Evolutionary conservation across 2,888 invertebrate genomes (phyloP).

Genomic region (Acrobasis suavella): DNA sequence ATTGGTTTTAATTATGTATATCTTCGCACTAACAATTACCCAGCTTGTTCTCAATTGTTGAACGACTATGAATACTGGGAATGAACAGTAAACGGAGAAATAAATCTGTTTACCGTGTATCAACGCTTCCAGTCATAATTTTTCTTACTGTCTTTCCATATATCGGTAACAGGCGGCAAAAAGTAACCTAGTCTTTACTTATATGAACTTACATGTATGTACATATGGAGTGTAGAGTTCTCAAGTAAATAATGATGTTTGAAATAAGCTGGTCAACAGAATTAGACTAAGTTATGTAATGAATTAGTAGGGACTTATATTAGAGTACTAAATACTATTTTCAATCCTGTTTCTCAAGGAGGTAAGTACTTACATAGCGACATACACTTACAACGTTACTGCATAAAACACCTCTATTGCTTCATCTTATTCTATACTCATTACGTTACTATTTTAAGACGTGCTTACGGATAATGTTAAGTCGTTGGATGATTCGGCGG

Average conservation of each 20-base stretch:
- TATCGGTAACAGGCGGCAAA: conserved; percentile 14
- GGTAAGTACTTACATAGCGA: no score
- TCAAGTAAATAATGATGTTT: background rate
- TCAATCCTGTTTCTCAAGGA: no score
- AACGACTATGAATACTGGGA: conserved; percentile 13
- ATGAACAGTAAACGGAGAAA: conserved; percentile 14
- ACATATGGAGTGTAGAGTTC: background rate
- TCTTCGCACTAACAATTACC: conserved; percentile 1
- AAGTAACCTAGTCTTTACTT: background rate
- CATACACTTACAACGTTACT: no score
- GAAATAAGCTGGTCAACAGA: background rate
- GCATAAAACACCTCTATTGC: no score
- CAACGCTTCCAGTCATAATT: background rate
- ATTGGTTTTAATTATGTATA: background rate
- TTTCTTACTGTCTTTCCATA: background rate
- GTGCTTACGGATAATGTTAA: no score
- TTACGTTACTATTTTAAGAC: no score
- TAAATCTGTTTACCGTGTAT: conserved; percentile 15
- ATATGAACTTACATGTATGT: background rate
- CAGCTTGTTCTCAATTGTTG: conserved; percentile 4
- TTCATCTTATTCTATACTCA: no score
- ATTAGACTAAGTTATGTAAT: no score
- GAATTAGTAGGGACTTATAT: no score
- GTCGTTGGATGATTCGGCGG: no score
- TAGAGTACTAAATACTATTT: no score